phyloP scores from a whole-genome alignment of 2,113 vertebrate species.

The Tychaedon coryphoeus region DNA sequence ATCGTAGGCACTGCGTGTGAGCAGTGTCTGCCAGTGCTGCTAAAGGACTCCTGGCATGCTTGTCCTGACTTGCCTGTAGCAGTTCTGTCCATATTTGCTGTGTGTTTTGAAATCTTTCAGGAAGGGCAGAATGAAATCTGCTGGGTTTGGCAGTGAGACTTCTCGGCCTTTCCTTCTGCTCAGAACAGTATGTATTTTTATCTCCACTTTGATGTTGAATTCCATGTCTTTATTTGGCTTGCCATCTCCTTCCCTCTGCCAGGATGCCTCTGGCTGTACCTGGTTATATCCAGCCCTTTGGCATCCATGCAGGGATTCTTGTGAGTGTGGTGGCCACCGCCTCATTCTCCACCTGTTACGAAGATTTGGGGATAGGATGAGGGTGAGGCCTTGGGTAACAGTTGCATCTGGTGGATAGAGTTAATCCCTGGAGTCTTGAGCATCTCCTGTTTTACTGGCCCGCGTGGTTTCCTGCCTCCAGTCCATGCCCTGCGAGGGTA shows the following conservation, averaged over 20 bases:
- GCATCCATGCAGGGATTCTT: not conserved
- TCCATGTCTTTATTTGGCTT: slow-evolving; percentile 32
- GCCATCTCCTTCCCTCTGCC: accelerated
- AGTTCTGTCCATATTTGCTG: accelerated
- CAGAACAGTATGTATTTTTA: slow-evolving; percentile 19
- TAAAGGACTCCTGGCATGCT: not conserved
- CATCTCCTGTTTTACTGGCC: slow-evolving; percentile 3
- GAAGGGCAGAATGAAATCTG: not conserved
- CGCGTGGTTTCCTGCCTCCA: not conserved
- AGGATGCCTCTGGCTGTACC: slow-evolving; percentile 1
- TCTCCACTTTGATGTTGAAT: not conserved
- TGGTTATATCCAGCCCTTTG: slow-evolving; percentile 31
- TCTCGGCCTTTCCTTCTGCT: not conserved
- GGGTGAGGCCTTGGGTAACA: not conserved
- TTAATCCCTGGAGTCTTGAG: slow-evolving; percentile 54
- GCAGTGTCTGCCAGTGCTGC: not conserved
- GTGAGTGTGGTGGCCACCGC: not conserved
- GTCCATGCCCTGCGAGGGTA: slow-evolving; percentile 5
- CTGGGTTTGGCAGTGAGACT: not conserved
- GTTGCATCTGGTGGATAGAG: not conserved
- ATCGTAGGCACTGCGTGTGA: accelerated
- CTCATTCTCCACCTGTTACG: slow-evolving; percentile 14
- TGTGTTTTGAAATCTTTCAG: not conserved
- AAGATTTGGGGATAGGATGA: not conserved
- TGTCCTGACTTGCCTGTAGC: not conserved